These are phyloP conservation scores for Zoanthus gigantus DNA, from an alignment of 92 coral and sea anemone species.

Conservation along the genomic window DNA sequence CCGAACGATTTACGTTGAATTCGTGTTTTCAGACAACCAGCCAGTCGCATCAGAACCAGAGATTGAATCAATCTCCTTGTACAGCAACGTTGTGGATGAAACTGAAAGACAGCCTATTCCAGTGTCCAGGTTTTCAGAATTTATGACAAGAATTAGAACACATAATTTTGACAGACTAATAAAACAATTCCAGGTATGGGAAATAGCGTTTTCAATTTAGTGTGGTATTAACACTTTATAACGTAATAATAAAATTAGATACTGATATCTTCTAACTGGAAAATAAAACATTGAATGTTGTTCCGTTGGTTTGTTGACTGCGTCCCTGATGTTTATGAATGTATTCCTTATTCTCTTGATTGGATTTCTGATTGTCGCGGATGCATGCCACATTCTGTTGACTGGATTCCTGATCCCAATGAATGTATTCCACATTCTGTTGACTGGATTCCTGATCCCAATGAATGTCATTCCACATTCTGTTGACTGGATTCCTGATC, in stretches of 20 bases:
- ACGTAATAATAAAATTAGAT: too few species aligned
- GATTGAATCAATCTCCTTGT: background rate
- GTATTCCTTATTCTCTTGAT: background rate
- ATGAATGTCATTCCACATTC: background rate
- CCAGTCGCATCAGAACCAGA: background rate
- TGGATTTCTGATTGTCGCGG: background rate
- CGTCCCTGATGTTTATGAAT: background rate
- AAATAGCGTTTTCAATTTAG: background rate
- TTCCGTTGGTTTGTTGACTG: background rate
- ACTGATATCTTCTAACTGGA: background rate
- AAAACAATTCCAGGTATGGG: conserved; percentile 6
- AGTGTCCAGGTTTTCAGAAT: conserved; percentile 20
- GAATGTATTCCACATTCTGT: background rate
- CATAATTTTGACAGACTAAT: background rate
- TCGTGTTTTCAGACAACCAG: too few species aligned
- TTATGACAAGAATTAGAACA: background rate
- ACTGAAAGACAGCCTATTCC: conserved; percentile 10
- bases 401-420: background rate
- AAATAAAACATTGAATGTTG: background rate
- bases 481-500: background rate
- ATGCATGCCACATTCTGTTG: background rate
- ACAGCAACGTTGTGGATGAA: conserved; percentile 4
- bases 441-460: background rate
- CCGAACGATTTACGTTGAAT: too few species aligned
- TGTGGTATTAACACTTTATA: background rate